These are phyloP conservation scores for Saguinus midas DNA, from an alignment of 2,113 vertebrate species.

Conservation along the genomic window DNA sequence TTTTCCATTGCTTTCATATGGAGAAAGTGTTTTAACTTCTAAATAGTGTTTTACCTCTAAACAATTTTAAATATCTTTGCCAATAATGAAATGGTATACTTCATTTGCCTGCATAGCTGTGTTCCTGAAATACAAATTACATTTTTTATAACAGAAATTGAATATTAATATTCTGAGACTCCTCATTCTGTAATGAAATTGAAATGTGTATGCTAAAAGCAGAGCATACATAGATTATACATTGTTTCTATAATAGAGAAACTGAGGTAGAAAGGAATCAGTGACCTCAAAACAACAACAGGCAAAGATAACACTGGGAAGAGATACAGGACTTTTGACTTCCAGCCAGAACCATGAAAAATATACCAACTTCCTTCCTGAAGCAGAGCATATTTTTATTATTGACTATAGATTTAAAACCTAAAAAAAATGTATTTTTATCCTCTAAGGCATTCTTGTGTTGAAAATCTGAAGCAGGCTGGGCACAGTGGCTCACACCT, in stretches of 20 bases:
- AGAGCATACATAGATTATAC: background rate
- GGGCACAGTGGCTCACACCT: too few relatives aligned
- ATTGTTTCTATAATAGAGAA: conserved; percentile 10
- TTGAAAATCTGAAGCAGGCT: too few relatives aligned
- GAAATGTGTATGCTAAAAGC: background rate
- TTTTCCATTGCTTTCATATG: background rate
- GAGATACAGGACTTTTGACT: background rate
- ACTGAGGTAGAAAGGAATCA: background rate
- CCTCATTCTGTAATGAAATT: conserved; percentile 2
- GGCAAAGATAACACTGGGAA: background rate
- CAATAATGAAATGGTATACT: background rate
- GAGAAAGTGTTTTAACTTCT: conserved; percentile 4
- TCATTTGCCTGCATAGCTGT: conserved; percentile 26
- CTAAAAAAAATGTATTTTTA: background rate
- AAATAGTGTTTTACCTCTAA: background rate
- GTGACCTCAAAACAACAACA: background rate
- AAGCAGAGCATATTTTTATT: conserved; percentile 6
- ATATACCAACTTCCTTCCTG: background rate
- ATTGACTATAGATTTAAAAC: conserved; percentile 4
- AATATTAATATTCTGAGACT: background rate
- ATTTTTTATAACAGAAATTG: conserved; percentile 26
- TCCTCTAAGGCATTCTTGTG: background rate
- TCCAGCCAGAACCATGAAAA: conserved; percentile 29
- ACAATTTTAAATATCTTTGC: conserved; percentile 7
- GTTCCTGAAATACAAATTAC: conserved; percentile 41